Percentiles rank a stretch among this genome's conserved stretches.
These are phyloP conservation scores for Myopa tessellatipennis DNA, from an alignment of 2,888 invertebrate species.

Conservation along the genomic window DNA sequence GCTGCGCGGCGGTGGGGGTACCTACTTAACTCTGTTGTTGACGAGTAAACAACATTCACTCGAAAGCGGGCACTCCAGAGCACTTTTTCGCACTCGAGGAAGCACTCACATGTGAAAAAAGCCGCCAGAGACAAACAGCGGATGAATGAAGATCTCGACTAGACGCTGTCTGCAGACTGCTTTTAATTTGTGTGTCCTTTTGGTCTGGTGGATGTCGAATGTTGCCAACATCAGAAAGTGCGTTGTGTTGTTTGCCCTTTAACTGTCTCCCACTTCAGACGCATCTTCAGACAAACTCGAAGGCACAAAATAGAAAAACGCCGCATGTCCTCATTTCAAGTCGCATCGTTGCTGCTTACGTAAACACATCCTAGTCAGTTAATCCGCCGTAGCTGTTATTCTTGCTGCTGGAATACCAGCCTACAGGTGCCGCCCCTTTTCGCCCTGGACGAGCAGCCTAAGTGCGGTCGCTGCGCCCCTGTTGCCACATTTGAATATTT, in stretches of 20 bases:
- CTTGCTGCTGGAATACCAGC: neutral
- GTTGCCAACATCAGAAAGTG: neutral
- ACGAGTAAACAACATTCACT: constrained; percentile 33
- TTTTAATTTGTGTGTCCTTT: constrained; percentile 31
- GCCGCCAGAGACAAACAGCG: neutral
- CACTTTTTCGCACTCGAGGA: constrained; percentile 11
- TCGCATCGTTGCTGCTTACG: neutral
- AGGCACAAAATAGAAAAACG: constrained; percentile 9
- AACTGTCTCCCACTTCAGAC: constrained; percentile 35
- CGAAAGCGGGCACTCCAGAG: constrained; percentile 23
- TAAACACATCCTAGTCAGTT: neutral
- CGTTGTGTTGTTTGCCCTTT: constrained; percentile 28
- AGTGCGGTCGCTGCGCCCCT: neutral
- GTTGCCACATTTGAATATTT: constrained; percentile 27
- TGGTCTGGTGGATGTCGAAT: constrained; percentile 35
- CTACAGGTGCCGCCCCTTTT: neutral
- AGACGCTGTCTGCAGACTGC: constrained; percentile 33
- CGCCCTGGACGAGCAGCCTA: neutral
- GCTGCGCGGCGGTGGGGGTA: neutral
- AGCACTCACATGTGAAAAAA: constrained; percentile 1
- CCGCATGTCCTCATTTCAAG: constrained; percentile 36
- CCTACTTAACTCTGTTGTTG: constrained; percentile 25
- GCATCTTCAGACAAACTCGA: constrained; percentile 34
- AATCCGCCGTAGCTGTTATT: neutral
- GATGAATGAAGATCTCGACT: constrained; percentile 18